These are phyloP conservation scores for Folsomia candida DNA, from an alignment of 2,888 invertebrate species.

Conservation along the genomic window DNA sequence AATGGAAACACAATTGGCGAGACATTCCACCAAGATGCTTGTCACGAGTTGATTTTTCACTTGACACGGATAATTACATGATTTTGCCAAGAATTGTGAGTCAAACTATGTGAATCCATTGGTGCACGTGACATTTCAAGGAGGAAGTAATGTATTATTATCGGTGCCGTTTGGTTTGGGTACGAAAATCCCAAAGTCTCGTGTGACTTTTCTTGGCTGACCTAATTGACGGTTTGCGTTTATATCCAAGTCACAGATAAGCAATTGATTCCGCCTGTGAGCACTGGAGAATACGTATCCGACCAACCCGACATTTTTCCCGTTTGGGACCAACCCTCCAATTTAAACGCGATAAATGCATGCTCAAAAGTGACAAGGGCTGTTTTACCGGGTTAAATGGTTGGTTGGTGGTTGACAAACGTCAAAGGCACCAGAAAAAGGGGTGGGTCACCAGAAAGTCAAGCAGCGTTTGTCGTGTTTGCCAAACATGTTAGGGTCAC, in stretches of 20 bases:
- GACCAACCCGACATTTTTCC: not conserved
- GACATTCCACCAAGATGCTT: no score
- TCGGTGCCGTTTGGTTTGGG: no score
- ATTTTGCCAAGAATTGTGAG: no score
- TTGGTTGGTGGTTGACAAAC: conserved; percentile 10
- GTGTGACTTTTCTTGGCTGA: no score
- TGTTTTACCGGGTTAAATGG: not conserved
- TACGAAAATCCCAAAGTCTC: no score
- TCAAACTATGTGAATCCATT: no score
- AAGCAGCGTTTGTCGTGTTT: conserved; percentile 16
- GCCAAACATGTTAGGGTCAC: not conserved
- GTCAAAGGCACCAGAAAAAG: conserved; percentile 4
- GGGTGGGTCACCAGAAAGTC: conserved; percentile 17
- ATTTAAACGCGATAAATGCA: not conserved
- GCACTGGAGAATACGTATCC: not conserved
- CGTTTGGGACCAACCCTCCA: not conserved
- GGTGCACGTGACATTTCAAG: no score
- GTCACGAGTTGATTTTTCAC: no score
- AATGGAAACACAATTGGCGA: no score
- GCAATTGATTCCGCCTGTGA: not conserved
- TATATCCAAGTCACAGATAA: not conserved
- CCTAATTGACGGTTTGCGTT: conserved; percentile 5
- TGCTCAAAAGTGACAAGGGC: not conserved
- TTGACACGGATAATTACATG: no score
- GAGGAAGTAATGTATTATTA: no score